Conservation (phyloP, 2,888 invertebrate species). For the Lasioglossum oenotherae region DNA sequence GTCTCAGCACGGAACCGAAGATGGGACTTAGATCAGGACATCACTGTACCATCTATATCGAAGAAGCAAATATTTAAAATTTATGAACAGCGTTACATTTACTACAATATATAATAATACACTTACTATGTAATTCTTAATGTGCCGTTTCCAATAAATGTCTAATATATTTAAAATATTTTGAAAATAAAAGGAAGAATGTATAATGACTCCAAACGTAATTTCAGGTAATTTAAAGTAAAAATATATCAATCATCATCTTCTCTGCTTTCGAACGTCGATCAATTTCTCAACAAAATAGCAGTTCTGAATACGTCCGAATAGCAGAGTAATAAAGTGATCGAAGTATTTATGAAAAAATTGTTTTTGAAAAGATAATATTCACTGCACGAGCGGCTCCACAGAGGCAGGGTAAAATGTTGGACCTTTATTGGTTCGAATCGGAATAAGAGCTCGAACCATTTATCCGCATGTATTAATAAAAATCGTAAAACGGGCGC, state of each 20-base stretch:
- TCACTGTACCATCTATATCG: no score
- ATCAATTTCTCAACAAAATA: neutral
- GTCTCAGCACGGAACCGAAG: no score
- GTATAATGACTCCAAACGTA: no score
- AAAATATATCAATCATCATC: neutral
- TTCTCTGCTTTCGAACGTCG: neutral
- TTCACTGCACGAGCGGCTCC: neutral
- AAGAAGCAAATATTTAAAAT: no score
- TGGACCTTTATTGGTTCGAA: slow-evolving; percentile 1
- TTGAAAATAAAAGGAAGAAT: no score
- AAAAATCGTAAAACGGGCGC: slow-evolving; percentile 40
- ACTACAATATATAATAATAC: no score
- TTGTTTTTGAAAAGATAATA: neutral
- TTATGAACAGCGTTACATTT: no score
- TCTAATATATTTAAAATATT: no score
- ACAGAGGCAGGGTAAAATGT: neutral
- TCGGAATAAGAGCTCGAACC: slow-evolving; percentile 5
- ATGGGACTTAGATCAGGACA: no score
- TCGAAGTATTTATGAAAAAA: neutral
- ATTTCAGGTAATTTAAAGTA: neutral
- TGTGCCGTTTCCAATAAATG: no score
- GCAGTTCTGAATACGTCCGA: neutral
- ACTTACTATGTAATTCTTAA: no score
- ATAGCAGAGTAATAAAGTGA: neutral
- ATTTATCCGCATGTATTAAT: slow-evolving; percentile 33